Evolutionary conservation across 2,113 vertebrate genomes (phyloP), one percentile per base, ranked within the genome.

Genomic region (Danio rerio): DNA sequence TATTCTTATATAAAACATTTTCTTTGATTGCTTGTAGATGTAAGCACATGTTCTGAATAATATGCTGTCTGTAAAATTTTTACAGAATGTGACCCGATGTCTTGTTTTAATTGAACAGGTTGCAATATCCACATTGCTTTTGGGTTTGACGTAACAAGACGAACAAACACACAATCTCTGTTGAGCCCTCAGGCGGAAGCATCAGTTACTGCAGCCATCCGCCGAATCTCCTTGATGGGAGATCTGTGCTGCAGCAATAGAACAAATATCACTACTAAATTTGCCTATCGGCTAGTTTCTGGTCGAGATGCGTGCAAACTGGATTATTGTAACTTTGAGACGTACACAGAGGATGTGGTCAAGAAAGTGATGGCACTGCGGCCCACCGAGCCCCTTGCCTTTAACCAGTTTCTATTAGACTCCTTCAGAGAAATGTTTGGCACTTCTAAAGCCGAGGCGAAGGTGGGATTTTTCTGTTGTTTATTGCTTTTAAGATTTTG

Each of bases 71-170:
- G 0, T 43, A 16, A 7, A 7, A 13, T 45, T 10, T 47, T 16
- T 52, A 52, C 10, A 49, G 47, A 18, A 13, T 52, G 9, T 21
- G 69, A 71, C 20, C 69, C 20, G 52, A 31, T 31, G 31, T 31
- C 31, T 59, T 42, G 1, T 47, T 9, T 58, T 62, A 59, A 81
- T 85, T 69, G 9, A 31, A 8, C 86, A 96, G 96, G 42, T 50
- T 97, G 96, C 58, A 21, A 9, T 20, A 80, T 96, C 4, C 94
- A 95, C 85, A 88, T 98, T 82, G 94, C 92, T 53, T 55, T 97
- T 78, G 96, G 93, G 42, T 91, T 97, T 31, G 96, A 96, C 78
- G 91, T 93, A 72, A 94, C 96, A 0, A 81, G 31, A 6, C 84
- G 0, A 5, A 0, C 2, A 0, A 62, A 18, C 0, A 78, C 79